A percentile compares a stretch with the other conserved stretches of the same genome.
These are phyloP conservation scores for Petrocephalus zakoni DNA, from an alignment of 2,113 vertebrate genomes.

Conservation along the genomic window DNA sequence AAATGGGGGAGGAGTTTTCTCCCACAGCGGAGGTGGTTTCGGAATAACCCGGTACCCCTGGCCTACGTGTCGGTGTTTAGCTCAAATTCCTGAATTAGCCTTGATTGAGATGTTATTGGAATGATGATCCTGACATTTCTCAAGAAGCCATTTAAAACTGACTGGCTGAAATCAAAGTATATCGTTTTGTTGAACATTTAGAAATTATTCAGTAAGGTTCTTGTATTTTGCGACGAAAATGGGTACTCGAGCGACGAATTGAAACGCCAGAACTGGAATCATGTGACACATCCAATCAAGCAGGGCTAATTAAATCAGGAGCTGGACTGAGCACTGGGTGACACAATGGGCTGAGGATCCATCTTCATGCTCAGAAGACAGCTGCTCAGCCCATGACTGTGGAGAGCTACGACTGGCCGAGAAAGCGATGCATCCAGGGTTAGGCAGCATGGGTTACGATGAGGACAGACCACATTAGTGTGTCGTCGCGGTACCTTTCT, in stretches of 20 bases:
- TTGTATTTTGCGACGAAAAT: not conserved
- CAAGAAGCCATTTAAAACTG: not conserved
- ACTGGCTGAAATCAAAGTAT: not conserved
- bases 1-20: not conserved
- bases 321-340: not conserved
- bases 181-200: not conserved
- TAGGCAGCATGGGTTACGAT: not conserved
- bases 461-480: not conserved
- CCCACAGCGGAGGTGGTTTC: not conserved
- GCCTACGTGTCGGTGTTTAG: not conserved
- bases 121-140: not conserved
- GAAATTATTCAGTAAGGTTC: not conserved
- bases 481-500: slow-evolving; percentile 59
- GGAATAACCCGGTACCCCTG: not conserved
- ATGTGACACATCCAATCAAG: not conserved
- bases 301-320: not conserved
- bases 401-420: not conserved
- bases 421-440: not conserved
- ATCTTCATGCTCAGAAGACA: not conserved
- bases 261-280: not conserved
- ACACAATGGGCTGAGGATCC: not conserved
- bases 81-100: not conserved
- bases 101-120: not conserved
- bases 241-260: not conserved
- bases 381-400: not conserved